phyloP scores from a whole-genome alignment of 2,888 invertebrate genomes.

The Chloroclystis v-ata region DNA sequence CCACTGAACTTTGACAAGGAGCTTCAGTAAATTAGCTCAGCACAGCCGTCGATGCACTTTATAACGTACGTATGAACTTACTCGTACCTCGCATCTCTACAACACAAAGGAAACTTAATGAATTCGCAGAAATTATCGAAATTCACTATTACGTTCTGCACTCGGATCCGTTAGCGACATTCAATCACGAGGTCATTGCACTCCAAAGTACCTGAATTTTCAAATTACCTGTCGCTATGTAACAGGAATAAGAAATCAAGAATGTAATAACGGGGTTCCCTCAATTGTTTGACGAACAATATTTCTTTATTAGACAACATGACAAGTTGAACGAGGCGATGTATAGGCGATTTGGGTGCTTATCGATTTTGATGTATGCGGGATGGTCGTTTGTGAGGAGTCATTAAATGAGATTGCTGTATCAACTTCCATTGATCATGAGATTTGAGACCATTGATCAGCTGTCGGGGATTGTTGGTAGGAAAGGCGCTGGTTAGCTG shows the following conservation, averaged over 20 bases:
- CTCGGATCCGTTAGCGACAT: conserved; percentile 27
- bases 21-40: conserved; percentile 52
- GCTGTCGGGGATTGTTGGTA: conserved; percentile 47
- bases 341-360: conserved; percentile 41
- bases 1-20: conserved; percentile 75
- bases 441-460: too few relatives aligned
- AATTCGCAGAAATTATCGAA: conserved; percentile 18
- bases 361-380: conserved; percentile 54
- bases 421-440: conserved; percentile 52
- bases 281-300: conserved; percentile 47
- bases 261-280: conserved; percentile 43
- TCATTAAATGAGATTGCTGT: conserved; percentile 57
- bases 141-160: conserved; percentile 28
- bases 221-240: conserved; percentile 45
- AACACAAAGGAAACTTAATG: conserved; percentile 6
- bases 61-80: conserved; percentile 23
- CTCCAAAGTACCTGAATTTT: conserved; percentile 48
- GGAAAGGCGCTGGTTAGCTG: conserved; percentile 18
- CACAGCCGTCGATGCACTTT: conserved; percentile 41
- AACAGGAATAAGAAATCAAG: conserved; percentile 53
- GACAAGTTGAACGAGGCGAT: conserved; percentile 48
- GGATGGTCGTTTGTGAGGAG: conserved; percentile 51
- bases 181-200: conserved; percentile 49
- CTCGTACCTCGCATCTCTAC: conserved; percentile 13
- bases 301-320: conserved; percentile 43